Evolutionary conservation across 2,113 vertebrate genomes (phyloP).

Genomic region (Campylorhamphus procurvoides): DNA sequence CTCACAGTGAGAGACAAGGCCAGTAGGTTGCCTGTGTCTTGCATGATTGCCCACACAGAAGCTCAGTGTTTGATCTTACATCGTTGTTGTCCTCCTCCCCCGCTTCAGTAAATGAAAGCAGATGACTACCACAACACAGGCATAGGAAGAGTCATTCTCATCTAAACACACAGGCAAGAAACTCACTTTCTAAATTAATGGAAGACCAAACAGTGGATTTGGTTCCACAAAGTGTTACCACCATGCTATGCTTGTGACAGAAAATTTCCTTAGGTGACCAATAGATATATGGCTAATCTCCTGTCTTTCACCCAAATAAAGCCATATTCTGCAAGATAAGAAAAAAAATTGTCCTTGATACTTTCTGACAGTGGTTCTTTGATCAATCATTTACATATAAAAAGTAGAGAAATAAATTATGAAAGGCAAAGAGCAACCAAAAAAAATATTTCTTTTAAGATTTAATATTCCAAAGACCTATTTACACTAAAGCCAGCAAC

Average conservation of each 20-base stretch:
- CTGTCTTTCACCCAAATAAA: neutral
- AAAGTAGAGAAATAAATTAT: neutral
- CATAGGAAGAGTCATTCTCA: neutral
- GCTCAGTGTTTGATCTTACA: accelerated
- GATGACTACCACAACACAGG: neutral
- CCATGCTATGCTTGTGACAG: accelerated
- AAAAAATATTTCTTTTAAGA: neutral
- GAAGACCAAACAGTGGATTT: neutral
- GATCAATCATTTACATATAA: neutral
- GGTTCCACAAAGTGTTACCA: neutral
- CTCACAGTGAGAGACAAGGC: neutral
- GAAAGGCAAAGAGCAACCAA: neutral
- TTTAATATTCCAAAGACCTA: neutral
- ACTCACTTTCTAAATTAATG: neutral
- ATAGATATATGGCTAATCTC: neutral
- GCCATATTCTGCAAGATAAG: neutral
- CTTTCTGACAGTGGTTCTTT: neutral
- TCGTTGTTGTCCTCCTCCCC: neutral
- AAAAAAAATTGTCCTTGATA: neutral
- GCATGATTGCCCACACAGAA: neutral
- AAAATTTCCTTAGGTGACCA: neutral
- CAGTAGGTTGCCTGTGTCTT: neutral
- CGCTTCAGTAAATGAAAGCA: neutral
- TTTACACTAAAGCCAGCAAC: neutral
- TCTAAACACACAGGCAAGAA: neutral